Conservation (phyloP, 2,888 invertebrate genomes). For the Mamestra brassicae region DNA sequence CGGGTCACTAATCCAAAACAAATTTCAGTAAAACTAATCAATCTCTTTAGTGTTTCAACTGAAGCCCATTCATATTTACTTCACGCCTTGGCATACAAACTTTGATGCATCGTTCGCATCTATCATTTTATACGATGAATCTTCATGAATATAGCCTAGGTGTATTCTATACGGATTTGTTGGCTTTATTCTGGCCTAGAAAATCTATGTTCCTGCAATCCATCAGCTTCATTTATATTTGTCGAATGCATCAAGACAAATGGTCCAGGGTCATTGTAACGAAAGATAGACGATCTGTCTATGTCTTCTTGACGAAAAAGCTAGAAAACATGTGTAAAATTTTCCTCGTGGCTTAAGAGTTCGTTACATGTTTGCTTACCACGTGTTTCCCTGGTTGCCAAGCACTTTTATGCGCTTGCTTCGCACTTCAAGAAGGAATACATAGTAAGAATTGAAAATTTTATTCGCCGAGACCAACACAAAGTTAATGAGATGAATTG, state of each 20-base stretch:
- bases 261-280: not conserved
- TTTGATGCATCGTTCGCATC: constrained; percentile 48
- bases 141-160: constrained; percentile 26
- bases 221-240: constrained; percentile 1
- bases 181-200: not conserved
- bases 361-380: too few species aligned
- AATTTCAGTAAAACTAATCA: constrained; percentile 9
- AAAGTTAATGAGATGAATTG: too few species aligned
- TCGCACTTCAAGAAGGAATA: too few species aligned
- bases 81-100: not conserved
- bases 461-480: too few species aligned
- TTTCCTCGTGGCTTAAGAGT: too few species aligned
- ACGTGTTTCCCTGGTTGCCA: too few species aligned
- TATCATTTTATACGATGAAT: constrained; percentile 34
- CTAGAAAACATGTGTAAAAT: not conserved
- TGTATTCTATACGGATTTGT: not conserved
- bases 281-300: not conserved
- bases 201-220: not conserved
- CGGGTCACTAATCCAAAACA: not conserved
- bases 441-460: too few species aligned
- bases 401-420: too few species aligned
- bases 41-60: constrained; percentile 24
- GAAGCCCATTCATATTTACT: constrained; percentile 17
- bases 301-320: not conserved
- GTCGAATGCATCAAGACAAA: not conserved